Evolutionary conservation across 2,888 invertebrate species (phyloP), one percentile per base, ranked within the genome.

Genomic region (Drosophila parthenogenetica): DNA sequence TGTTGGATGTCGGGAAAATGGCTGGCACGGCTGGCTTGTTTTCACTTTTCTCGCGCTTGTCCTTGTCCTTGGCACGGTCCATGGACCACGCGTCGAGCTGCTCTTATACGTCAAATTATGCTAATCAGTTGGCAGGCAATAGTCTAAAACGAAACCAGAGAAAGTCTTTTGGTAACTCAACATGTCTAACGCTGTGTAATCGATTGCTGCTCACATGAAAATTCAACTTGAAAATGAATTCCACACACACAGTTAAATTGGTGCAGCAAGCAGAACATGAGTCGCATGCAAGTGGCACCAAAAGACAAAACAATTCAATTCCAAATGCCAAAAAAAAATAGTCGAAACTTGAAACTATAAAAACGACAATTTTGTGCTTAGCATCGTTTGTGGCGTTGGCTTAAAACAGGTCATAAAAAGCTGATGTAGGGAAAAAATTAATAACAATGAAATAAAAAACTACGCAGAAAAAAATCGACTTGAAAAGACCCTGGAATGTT

Each of bases 51-150:
- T 66, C 61, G 55, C 67, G 35, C 13, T 35, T 13, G 35, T 35
- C 35, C 35, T 43, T 60, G 78, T 84, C 67, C 79, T 85, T 72
- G 75, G 53, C 58, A 49, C 19, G 50, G 39, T 35, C 70, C 65
- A 61, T 46, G 73, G 58, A 29, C 48, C 58, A 49, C 48, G 58
- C 58, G 73, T 51, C 61, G 57, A 55, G 63, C 45, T 32, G 68
- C 79, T 77, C 79, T 71, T 80, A 66, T 80, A 83, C 83, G 68
- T 83, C 87, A 80, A 86, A 83, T 81, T 81, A 81, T 81, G 81
- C 81, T 86, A 81, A 81, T 86, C 86, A 81, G 81, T 60, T 68
- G 72, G 66, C 62, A 69, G 82, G 55, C 51, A 50, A 46, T 45
- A 55, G 32, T 46, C 32, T 35, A 13, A 35, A 35, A 35, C 35